phyloP scores from a whole-genome alignment of 2,888 invertebrate species.

The Clepsis dumicolana region DNA sequence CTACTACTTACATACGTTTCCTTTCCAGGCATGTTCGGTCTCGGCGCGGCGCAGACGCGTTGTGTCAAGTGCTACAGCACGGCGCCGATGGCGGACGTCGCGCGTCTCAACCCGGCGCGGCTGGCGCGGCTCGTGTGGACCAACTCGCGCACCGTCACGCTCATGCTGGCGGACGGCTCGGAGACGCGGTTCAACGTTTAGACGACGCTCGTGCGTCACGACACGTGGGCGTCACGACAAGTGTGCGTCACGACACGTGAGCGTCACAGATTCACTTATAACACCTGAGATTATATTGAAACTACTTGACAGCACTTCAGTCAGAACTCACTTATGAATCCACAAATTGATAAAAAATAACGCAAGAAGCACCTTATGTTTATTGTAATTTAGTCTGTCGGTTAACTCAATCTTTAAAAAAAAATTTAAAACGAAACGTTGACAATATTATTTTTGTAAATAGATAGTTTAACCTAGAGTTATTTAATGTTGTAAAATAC shows the following conservation, averaged over 20 bases:
- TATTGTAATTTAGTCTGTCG: too few species aligned
- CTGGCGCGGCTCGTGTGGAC: conserved; percentile 98
- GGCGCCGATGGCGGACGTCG: conserved; percentile 95
- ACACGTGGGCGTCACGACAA: not conserved
- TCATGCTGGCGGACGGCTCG: conserved; percentile 98
- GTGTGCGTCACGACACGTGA: not conserved
- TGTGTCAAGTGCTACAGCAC: conserved; percentile 98
- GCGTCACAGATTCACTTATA: not conserved
- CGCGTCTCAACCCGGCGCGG: conserved; percentile 94
- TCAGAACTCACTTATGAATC: too few species aligned
- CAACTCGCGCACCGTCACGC: conserved; percentile 95
- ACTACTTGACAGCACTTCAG: too few species aligned
- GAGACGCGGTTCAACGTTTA: conserved; percentile 88
- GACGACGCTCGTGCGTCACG: conserved; percentile 6
- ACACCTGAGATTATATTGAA: too few species aligned
- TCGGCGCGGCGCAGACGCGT: conserved; percentile 98
- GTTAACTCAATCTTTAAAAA: too few species aligned
- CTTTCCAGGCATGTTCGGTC: conserved; percentile 94
- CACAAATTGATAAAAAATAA: too few species aligned
- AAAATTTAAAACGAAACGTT: conserved; percentile 2
- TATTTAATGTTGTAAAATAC: conserved; percentile 15
- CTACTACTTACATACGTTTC: not conserved
- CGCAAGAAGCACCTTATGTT: not conserved
- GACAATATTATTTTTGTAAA: conserved; percentile 32
- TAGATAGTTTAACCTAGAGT: not conserved